Percentiles rank a stretch among this genome's conserved stretches.
phyloP scores from a whole-genome alignment of 2,113 vertebrate species.

The Ochotona curzoniae region DNA sequence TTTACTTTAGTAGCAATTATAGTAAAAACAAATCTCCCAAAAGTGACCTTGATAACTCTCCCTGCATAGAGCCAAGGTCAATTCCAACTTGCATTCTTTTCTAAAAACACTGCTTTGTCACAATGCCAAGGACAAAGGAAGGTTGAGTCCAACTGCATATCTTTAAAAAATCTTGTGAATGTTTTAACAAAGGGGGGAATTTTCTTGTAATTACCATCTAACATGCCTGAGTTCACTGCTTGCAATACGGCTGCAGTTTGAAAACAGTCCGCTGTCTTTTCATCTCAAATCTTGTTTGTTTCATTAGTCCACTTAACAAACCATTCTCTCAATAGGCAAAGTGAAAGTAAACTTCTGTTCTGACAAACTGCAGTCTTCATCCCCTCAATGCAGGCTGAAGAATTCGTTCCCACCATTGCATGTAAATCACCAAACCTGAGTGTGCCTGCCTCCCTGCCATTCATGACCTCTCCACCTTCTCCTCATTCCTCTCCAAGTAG shows the following conservation, averaged over 20 bases:
- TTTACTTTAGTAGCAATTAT: conserved; percentile 57
- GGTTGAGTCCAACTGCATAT: conserved; percentile 68
- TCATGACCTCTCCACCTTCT: not conserved
- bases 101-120: conserved; percentile 78
- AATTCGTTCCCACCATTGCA: not conserved
- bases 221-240: conserved; percentile 35
- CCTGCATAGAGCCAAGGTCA: conserved; percentile 70
- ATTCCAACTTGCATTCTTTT: conserved; percentile 75
- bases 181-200: conserved; percentile 66
- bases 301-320: conserved; percentile 25
- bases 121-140: conserved; percentile 79
- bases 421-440: not conserved
- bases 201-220: conserved; percentile 60
- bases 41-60: conserved; percentile 76
- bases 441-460: not conserved
- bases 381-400: not conserved
- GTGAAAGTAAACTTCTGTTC: conserved; percentile 4
- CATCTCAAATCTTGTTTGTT: not conserved
- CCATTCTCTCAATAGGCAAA: not conserved
- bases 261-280: conserved; percentile 47
- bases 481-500: not conserved
- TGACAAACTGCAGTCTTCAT: not conserved
- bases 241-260: conserved; percentile 20
- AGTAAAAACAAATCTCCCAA: conserved; percentile 42
- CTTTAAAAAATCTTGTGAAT: conserved; percentile 71